Evolutionary conservation across 2,113 vertebrate genomes (phyloP).

Genomic region (Hucho hucho): DNA sequence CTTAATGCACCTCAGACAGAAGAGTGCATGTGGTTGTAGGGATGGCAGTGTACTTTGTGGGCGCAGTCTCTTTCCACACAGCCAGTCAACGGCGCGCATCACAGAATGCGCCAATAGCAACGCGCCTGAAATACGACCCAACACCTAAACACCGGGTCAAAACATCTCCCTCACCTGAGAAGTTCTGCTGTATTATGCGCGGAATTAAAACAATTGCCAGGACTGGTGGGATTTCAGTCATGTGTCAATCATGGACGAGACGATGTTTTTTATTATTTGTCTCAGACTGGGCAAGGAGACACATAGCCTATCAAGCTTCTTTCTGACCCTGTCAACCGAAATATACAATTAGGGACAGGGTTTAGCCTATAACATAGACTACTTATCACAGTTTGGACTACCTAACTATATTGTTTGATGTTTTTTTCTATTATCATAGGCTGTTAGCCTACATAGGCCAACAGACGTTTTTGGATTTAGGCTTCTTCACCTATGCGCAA

Average conservation of each 20-base stretch:
- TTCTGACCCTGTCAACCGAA: no score
- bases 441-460: no score
- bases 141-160: neutral
- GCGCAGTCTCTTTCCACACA: conserved; percentile 29
- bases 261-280: neutral
- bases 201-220: neutral
- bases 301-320: no score
- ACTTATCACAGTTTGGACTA: no score
- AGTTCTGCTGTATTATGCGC: neutral
- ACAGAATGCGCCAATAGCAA: conserved; percentile 58
- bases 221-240: neutral
- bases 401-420: no score
- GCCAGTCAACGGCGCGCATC: conserved; percentile 60
- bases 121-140: conserved; percentile 46
- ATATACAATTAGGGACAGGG: no score
- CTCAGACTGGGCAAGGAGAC: no score
- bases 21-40: conserved; percentile 19
- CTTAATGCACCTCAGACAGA: no score
- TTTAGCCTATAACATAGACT: no score
- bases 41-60: conserved; percentile 50
- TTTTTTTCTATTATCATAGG: no score
- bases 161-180: neutral
- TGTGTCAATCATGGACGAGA: neutral
- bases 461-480: no score
- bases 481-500: no score